phyloP scores from a whole-genome alignment of 2,113 vertebrate genomes.

The Athene noctua region DNA sequence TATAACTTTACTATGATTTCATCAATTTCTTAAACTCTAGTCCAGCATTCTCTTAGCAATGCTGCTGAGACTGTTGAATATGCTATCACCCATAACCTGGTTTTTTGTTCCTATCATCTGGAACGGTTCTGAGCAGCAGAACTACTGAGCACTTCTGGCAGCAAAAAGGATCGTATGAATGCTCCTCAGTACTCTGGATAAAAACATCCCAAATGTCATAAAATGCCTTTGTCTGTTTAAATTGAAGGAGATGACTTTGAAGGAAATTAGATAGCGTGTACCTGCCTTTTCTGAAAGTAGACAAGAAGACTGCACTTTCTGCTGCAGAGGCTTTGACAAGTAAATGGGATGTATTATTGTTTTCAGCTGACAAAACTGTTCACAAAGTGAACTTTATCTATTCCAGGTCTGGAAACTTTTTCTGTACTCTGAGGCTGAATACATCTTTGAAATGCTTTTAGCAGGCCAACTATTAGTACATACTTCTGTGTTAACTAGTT shows the following conservation, averaged over 20 bases:
- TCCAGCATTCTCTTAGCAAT: background rate
- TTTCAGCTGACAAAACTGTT: background rate
- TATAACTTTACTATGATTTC: background rate
- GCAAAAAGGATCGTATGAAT: background rate
- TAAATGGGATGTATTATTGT: background rate
- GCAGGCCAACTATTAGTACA: background rate
- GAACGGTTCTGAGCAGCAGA: background rate
- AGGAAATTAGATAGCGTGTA: background rate
- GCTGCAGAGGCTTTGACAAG: background rate
- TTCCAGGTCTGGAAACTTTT: background rate
- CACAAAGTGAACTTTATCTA: background rate
- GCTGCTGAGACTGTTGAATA: background rate
- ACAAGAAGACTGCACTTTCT: background rate
- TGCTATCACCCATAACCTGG: background rate
- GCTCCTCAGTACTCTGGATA: background rate
- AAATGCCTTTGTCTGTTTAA: background rate
- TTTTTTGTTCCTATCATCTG: background rate
- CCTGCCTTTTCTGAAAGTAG: background rate
- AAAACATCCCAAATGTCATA: background rate
- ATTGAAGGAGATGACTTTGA: background rate
- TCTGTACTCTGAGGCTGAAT: background rate
- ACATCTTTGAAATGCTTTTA: background rate
- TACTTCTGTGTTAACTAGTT: background rate
- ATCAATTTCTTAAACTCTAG: background rate
- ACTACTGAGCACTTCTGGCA: background rate